These are phyloP conservation scores for Meghimatium bilineatum DNA, from an alignment of 2,888 invertebrate species.

Conservation along the genomic window DNA sequence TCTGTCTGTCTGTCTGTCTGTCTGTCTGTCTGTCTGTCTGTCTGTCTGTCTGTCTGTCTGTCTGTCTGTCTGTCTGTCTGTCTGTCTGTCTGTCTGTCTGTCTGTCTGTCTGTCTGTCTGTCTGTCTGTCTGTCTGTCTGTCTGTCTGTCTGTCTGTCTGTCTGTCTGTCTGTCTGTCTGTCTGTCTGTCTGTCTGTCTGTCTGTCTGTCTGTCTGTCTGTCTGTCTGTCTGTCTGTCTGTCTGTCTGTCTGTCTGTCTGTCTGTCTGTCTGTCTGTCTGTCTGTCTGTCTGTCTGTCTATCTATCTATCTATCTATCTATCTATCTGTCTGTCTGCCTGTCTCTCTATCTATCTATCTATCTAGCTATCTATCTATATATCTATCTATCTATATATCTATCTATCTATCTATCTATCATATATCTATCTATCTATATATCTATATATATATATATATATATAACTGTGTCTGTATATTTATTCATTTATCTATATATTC, in stretches of 20 bases:
- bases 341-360: too few species aligned
- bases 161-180: slow-evolving; percentile 18
- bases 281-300: too few species aligned
- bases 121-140: slow-evolving; percentile 18
- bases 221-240: slow-evolving; percentile 22
- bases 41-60: slow-evolving; percentile 1
- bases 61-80: too few species aligned
- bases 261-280: slow-evolving; percentile 19
- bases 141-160: slow-evolving; percentile 18
- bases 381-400: too few species aligned
- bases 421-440: too few species aligned
- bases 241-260: slow-evolving; percentile 22
- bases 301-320: too few species aligned
- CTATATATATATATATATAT: too few species aligned
- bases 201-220: slow-evolving; percentile 16
- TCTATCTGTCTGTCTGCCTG: too few species aligned
- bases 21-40: slow-evolving; percentile 18
- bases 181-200: slow-evolving; percentile 18
- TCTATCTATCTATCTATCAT: too few species aligned
- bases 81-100: slow-evolving; percentile 12
- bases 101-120: slow-evolving; percentile 16
- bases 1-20: not conserved
- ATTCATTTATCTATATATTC: too few species aligned
- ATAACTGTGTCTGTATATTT: too few species aligned
- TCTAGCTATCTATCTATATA: too few species aligned